Conservation (phyloP, 2,113 vertebrate genomes). For the Pelecanoides urinatrix region DNA sequence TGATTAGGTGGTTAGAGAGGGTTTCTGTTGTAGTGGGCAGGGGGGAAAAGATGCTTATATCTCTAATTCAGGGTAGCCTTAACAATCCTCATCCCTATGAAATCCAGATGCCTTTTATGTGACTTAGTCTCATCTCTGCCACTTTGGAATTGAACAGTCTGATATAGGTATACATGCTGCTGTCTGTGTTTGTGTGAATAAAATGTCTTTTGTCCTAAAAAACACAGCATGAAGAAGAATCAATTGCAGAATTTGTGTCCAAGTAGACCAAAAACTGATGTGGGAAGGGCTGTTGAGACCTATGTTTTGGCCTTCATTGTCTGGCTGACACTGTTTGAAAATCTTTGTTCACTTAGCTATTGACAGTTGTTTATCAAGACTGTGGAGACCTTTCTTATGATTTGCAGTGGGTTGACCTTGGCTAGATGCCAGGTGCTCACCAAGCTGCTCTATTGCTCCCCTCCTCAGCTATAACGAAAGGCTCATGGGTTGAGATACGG, state of each 20-base stretch:
- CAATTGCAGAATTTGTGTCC: not conserved
- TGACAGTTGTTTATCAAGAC: not conserved
- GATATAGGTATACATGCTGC: not conserved
- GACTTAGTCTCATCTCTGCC: not conserved
- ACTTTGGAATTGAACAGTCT: not conserved
- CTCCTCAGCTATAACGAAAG: not conserved
- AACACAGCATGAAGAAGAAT: not conserved
- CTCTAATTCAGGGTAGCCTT: not conserved
- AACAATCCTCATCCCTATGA: not conserved
- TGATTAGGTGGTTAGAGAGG: not conserved
- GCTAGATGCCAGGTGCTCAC: not conserved
- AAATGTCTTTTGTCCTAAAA: not conserved
- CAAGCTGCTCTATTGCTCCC: not conserved
- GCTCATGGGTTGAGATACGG: fast-evolving
- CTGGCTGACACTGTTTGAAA: not conserved
- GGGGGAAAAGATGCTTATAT: not conserved
- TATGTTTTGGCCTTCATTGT: not conserved
- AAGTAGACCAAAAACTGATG: not conserved
- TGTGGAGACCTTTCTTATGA: not conserved
- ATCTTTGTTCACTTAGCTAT: not conserved
- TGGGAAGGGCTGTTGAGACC: not conserved
- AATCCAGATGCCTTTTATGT: not conserved
- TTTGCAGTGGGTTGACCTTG: not conserved
- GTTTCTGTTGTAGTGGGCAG: not conserved
- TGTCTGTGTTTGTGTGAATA: not conserved